Conservation (phyloP, 2,888 invertebrate species). For the Bombylius major region DNA sequence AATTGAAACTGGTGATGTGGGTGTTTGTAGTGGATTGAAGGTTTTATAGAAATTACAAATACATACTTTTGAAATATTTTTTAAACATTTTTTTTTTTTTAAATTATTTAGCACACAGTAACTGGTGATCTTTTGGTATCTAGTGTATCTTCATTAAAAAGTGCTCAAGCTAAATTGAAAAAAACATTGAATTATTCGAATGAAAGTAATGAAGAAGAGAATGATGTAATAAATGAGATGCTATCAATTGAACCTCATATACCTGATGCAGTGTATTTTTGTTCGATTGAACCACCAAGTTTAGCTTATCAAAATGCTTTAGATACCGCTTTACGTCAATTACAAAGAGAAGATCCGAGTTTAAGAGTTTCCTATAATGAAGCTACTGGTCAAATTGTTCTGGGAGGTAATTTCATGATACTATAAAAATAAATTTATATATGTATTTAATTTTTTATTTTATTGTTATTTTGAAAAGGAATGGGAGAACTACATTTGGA, state of each 20-base stretch:
- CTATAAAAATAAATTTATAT: not conserved
- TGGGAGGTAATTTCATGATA: conserved; percentile 47
- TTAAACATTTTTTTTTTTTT: not conserved
- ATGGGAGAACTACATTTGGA: conserved; percentile 98
- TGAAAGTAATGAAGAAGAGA: conserved; percentile 28
- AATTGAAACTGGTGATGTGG: conserved; percentile 70
- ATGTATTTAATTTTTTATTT: not conserved
- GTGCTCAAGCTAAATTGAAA: conserved; percentile 34
- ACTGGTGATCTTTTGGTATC: conserved; percentile 64
- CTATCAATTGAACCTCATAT: conserved; percentile 48
- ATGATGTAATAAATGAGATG: conserved; percentile 21
- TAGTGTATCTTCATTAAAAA: conserved; percentile 42
- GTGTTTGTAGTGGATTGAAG: conserved; percentile 76
- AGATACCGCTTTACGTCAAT: conserved; percentile 65
- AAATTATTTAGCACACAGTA: conserved; percentile 43
- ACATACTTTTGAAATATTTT: not conserved
- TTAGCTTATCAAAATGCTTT: conserved; percentile 57
- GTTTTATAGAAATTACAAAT: conserved; percentile 33
- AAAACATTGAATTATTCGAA: conserved; percentile 9
- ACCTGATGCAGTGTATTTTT: conserved; percentile 93
- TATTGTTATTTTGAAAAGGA: conserved; percentile 41
- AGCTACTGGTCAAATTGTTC: conserved; percentile 77
- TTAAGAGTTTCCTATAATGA: conserved; percentile 58
- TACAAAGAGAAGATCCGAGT: conserved; percentile 87
- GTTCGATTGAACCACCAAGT: conserved; percentile 87